Evolutionary conservation across 2,113 vertebrate species (phyloP).

Genomic region (Cathartes aura): DNA sequence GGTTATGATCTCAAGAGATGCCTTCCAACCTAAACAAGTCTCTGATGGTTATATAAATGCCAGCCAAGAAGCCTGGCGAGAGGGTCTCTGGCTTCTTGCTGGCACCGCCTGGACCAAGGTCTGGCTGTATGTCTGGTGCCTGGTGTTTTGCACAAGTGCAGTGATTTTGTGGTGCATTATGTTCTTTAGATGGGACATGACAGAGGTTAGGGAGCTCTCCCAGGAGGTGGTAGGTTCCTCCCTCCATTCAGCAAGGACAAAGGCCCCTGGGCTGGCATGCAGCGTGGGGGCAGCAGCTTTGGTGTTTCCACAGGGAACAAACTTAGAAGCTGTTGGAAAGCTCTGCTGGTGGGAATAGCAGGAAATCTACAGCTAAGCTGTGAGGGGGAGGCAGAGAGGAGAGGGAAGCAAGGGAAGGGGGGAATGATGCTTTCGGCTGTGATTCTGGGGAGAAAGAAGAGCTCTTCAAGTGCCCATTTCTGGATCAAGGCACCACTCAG

Average conservation of each 20-base stretch:
- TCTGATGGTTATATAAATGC: too few relatives aligned
- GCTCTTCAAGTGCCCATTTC: neutral
- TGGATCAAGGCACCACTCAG: neutral
- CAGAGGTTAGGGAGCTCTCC: neutral
- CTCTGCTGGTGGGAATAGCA: neutral
- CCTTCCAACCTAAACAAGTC: neutral
- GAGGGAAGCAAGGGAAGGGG: neutral
- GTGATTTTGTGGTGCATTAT: neutral
- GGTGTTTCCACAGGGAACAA: neutral
- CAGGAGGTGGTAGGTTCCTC: neutral
- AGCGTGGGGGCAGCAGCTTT: neutral
- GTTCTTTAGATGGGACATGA: neutral
- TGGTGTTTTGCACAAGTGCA: neutral
- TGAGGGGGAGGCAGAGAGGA: neutral
- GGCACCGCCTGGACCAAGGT: neutral
- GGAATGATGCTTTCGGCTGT: neutral
- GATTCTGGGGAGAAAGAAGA: neutral
- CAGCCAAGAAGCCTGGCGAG: neutral
- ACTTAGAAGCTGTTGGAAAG: neutral
- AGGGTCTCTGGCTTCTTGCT: neutral
- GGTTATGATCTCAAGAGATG: neutral
- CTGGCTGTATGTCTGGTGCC: neutral
- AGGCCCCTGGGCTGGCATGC: neutral
- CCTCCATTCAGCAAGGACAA: neutral
- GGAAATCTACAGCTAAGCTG: neutral